A percentile compares a stretch with the other conserved stretches of the same genome.
Conservation (phyloP, 2,888 invertebrate genomes). For the Atethmia centrago region DNA sequence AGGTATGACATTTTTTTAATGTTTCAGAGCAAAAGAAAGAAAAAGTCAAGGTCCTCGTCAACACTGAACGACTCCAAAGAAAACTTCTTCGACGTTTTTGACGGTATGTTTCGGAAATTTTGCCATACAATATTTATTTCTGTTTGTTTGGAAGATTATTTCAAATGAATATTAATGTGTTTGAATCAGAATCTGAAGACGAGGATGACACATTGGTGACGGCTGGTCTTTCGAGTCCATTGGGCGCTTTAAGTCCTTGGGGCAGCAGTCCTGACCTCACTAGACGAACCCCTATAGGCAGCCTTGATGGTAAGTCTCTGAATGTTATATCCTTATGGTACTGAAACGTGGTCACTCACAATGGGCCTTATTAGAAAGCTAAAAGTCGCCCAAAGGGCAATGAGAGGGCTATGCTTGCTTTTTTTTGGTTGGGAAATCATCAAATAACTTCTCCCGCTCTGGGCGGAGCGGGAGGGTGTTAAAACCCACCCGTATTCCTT, state of each 20-base stretch:
- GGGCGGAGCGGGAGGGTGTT: too few species aligned
- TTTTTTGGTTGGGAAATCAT: too few species aligned
- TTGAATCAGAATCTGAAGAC: constrained; percentile 83
- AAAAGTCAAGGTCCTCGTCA: constrained; percentile 77
- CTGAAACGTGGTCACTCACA: too few species aligned
- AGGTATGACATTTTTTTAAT: constrained; percentile 25
- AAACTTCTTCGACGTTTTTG: constrained; percentile 86
- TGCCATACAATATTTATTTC: not conserved
- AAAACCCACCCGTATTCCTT: too few species aligned
- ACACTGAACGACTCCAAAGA: constrained; percentile 85
- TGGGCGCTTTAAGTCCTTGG: constrained; percentile 87
- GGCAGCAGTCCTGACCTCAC: constrained; percentile 85
- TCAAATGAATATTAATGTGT: not conserved
- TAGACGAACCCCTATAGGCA: constrained; percentile 80
- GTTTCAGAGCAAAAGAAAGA: constrained; percentile 85
- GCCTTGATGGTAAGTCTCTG: constrained; percentile 71
- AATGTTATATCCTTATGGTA: too few species aligned
- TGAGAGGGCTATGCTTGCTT: too few species aligned
- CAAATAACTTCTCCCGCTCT: too few species aligned
- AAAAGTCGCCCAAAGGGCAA: too few species aligned
- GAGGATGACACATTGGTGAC: constrained; percentile 87
- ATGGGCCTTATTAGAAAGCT: too few species aligned
- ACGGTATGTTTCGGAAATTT: constrained; percentile 70
- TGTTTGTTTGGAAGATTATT: not conserved
- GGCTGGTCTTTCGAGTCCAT: constrained; percentile 83